Conservation (phyloP, 2,113 vertebrate species). For the Galeopterus variegatus region DNA sequence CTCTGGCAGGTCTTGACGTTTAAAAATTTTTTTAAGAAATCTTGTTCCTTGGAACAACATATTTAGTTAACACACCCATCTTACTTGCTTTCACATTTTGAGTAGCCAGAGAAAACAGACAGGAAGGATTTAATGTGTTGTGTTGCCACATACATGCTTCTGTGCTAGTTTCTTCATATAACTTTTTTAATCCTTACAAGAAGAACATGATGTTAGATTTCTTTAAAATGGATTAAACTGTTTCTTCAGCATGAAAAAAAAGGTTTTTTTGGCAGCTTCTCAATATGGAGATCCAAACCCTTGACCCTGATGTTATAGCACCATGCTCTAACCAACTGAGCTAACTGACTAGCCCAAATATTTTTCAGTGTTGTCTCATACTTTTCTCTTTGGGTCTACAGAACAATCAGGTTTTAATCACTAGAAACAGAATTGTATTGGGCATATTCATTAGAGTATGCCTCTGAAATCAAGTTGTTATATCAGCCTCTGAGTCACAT, state of each 20-base stretch:
- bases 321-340: too few relatives aligned
- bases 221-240: neutral
- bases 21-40: neutral
- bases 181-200: neutral
- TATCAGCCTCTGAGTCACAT: neutral
- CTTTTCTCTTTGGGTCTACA: neutral
- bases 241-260: conserved; percentile 30
- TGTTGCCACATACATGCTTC: neutral
- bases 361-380: neutral
- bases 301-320: too few relatives aligned
- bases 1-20: conserved; percentile 36
- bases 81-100: conserved; percentile 54
- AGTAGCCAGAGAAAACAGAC: conserved; percentile 43
- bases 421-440: conserved; percentile 40
- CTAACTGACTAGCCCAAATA: too few relatives aligned
- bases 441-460: neutral
- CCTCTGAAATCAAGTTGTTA: conserved; percentile 41
- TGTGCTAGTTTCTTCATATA: neutral
- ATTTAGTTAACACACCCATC: neutral
- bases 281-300: too few relatives aligned
- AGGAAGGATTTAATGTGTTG: neutral
- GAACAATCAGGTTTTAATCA: conserved; percentile 47
- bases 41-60: conserved; percentile 23
- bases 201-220: neutral
- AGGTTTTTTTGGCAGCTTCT: too few relatives aligned